Evolutionary conservation across 2,888 invertebrate species (phyloP).

Genomic region (Myopa testacea): DNA sequence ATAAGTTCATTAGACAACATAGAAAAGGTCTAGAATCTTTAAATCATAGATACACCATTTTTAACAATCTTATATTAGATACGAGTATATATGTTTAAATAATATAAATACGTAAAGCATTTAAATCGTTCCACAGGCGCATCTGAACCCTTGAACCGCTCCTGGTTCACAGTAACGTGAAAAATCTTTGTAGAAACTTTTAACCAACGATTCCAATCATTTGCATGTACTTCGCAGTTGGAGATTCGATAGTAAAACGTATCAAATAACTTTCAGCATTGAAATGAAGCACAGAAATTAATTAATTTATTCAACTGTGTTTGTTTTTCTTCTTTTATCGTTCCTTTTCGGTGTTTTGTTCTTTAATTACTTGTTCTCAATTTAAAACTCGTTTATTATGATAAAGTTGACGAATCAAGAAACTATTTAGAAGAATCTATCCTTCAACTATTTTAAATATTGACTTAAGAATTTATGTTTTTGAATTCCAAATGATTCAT

Average conservation of each 20-base stretch:
- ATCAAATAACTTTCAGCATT: not conserved
- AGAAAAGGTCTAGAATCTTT: too few species aligned
- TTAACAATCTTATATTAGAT: too few species aligned
- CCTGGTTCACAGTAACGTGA: not conserved
- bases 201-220: constrained; percentile 26
- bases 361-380: not conserved
- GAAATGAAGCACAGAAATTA: not conserved
- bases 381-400: not conserved
- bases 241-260: constrained; percentile 17
- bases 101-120: too few species aligned
- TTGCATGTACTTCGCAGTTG: constrained; percentile 36
- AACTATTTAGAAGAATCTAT: too few species aligned
- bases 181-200: not conserved
- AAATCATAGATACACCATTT: too few species aligned
- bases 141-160: not conserved
- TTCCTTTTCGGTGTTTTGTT: not conserved
- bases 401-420: too few species aligned
- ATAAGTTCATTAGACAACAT: too few species aligned
- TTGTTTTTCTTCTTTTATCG: not conserved
- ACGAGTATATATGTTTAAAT: too few species aligned
- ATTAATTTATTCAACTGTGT: not conserved
- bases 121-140: not conserved
- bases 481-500: too few species aligned
- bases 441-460: too few species aligned
- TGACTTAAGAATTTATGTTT: too few species aligned